A percentile compares a stretch with the other conserved stretches of the same genome.
These are phyloP conservation scores for Aurelia aurita DNA, from an alignment of 30 jellyfish, hydroid and myxozoan species.

Conservation along the genomic window DNA sequence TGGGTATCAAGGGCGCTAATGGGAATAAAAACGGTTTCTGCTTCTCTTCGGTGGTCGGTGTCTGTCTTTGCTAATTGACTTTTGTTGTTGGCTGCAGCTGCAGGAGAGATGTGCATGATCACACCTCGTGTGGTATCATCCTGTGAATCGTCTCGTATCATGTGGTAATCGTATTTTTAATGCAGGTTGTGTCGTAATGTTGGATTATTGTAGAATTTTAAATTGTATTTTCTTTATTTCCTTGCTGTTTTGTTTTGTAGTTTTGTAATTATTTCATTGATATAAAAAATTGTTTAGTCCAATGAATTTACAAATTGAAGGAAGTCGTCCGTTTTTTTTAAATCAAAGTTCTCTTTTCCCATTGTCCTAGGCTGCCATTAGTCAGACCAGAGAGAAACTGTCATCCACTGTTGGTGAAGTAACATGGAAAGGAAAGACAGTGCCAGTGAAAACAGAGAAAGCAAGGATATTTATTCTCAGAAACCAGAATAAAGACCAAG, in stretches of 20 bases:
- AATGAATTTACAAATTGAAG: too few relatives aligned
- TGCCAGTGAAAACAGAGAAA: conserved; percentile 86
- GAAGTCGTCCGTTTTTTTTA: too few relatives aligned
- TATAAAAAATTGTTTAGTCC: too few relatives aligned
- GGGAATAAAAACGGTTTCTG: too few relatives aligned
- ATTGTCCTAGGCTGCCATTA: conserved; percentile 85
- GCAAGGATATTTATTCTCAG: conserved; percentile 81
- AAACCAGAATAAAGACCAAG: conserved; percentile 73
- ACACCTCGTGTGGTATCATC: too few relatives aligned
- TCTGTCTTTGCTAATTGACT: not conserved
- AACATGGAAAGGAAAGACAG: conserved; percentile 87
- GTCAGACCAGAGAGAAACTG: conserved; percentile 87
- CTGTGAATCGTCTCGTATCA: too few relatives aligned
- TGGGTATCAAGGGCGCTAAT: not conserved
- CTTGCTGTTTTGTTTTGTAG: too few relatives aligned
- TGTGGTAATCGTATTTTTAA: too few relatives aligned
- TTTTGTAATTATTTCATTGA: too few relatives aligned
- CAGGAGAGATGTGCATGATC: too few relatives aligned
- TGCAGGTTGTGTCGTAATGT: not conserved
- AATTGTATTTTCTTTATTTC: not conserved
- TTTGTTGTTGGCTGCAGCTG: not conserved
- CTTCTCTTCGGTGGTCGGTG: too few relatives aligned
- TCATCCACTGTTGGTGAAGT: conserved; percentile 90
- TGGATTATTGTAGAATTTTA: not conserved
- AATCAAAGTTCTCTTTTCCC: too few relatives aligned